Percentiles rank a stretch among this genome's conserved stretches.
These are phyloP conservation scores for Sceliomorpha sp. DNA, from an alignment of 2,888 invertebrate genomes.

Conservation along the genomic window DNA sequence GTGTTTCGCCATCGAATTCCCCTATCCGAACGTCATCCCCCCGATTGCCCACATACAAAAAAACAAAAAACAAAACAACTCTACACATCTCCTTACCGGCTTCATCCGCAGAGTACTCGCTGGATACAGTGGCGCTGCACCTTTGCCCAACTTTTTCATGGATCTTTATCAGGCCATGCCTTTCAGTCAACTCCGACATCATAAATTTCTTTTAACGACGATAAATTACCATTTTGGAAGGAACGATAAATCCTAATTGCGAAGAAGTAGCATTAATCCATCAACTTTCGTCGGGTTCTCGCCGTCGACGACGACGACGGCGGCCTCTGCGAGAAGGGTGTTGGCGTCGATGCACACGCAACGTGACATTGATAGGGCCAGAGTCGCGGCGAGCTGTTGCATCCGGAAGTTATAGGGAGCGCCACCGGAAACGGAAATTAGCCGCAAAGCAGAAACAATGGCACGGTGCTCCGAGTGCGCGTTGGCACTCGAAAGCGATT, in stretches of 20 bases:
- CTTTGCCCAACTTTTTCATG: no score
- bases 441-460: constrained; percentile 66
- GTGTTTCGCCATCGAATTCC: no score
- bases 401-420: constrained; percentile 69
- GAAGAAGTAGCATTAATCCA: constrained; percentile 14
- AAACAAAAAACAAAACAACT: no score
- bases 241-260: constrained; percentile 18
- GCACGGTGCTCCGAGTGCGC: constrained; percentile 43
- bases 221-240: constrained; percentile 12
- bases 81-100: no score
- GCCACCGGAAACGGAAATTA: constrained; percentile 75
- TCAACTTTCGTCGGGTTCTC: constrained; percentile 24
- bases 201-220: background rate
- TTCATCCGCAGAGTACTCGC: no score
- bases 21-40: no score
- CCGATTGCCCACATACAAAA: no score
- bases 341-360: constrained; percentile 20
- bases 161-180: no score
- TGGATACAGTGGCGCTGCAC: no score
- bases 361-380: constrained; percentile 34
- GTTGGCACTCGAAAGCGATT: constrained; percentile 52
- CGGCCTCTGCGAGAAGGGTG: constrained; percentile 15
- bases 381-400: constrained; percentile 53
- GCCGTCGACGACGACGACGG: no score
- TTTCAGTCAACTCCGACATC: no score